Evolutionary conservation across 2,797 vertebrate genomes (phyloP).

Genomic region (Echiichthys vipera): DNA sequence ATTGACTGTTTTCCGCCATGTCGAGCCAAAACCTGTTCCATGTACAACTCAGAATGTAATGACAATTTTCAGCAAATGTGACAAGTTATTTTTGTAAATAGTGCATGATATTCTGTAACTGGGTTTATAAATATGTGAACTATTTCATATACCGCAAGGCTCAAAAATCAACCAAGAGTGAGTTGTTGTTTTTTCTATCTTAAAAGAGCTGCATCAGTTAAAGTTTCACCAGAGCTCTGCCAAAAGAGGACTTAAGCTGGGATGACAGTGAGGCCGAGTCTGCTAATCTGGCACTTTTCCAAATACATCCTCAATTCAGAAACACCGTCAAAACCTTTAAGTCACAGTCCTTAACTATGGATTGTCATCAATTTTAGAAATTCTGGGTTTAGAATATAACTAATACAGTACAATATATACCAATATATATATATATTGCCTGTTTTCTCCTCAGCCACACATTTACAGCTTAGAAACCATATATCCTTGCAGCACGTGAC

Average conservation of each 20-base stretch:
- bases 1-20: no score
- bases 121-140: no score
- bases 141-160: conserved; percentile 12
- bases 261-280: conserved; percentile 26
- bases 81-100: neutral
- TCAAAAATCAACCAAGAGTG: conserved; percentile 9
- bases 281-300: conserved; percentile 28
- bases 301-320: conserved; percentile 16
- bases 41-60: no score
- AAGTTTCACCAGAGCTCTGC: conserved; percentile 33
- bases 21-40: no score
- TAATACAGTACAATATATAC: no score
- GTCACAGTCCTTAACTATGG: neutral
- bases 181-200: conserved; percentile 15
- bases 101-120: no score
- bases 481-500: conserved; percentile 3
- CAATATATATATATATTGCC: no score
- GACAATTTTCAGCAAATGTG: no score
- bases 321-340: conserved; percentile 7
- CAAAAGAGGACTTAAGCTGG: conserved; percentile 27
- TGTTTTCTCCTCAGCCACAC: conserved; percentile 4
- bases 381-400: neutral
- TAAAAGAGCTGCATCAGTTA: conserved; percentile 21
- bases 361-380: neutral
- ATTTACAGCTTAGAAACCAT: neutral